phyloP scores from a whole-genome alignment of 2,113 vertebrate genomes.

The Mus musculus region GRCm39 chr16:78895001-78895500 shows the following conservation, averaged over 20 bases:
- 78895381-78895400: neutral
- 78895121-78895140: neutral
- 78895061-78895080: neutral
- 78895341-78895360: neutral
- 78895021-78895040: neutral
- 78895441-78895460: neutral
- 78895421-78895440: neutral
- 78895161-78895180: neutral
- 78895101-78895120: neutral
- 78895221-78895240: neutral
- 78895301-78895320: neutral
- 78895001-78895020: neutral
- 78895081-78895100: neutral
- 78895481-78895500: neutral
- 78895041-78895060: neutral
- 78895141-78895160: neutral
- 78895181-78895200: neutral
- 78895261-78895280: neutral
- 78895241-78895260: neutral
- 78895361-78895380: neutral
- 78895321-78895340: neutral
- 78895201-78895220: neutral
- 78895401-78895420: neutral
- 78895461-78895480: neutral
- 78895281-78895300: neutral